Conservation (phyloP, 2,797 vertebrate genomes). For the Anolis apletophallus region DNA sequence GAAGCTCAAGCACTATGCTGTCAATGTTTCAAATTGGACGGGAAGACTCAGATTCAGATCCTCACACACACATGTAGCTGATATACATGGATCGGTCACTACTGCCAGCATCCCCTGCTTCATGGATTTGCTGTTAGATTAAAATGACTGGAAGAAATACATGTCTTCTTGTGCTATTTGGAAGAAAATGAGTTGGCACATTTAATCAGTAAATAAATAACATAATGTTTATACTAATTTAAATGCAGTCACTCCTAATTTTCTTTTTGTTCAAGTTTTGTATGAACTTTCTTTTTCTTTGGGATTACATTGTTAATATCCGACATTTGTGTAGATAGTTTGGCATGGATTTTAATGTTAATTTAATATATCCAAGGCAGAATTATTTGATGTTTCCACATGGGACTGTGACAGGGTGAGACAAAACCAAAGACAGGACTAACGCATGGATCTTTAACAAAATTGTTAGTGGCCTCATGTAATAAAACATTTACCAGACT, state of each 20-base stretch:
- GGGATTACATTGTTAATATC: background rate
- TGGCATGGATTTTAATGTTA: background rate
- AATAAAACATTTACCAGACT: background rate
- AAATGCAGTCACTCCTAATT: background rate
- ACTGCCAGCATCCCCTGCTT: background rate
- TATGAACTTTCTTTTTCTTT: background rate
- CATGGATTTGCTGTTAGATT: background rate
- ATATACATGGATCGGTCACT: background rate
- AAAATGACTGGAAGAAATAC: background rate
- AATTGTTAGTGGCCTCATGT: background rate
- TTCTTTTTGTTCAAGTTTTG: background rate
- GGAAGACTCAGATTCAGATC: background rate
- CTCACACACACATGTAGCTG: background rate
- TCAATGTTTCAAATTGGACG: background rate
- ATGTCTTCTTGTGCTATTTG: background rate
- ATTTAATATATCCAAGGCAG: background rate
- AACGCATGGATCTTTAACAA: background rate
- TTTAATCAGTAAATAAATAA: background rate
- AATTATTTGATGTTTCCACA: background rate
- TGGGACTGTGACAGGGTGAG: background rate
- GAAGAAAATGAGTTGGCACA: background rate
- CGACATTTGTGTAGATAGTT: background rate
- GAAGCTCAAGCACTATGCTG: background rate
- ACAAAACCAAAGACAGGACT: background rate
- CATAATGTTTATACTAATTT: background rate